A percentile compares a stretch with the other conserved stretches of the same genome.
These are phyloP conservation scores for Drosophila rufa DNA, from an alignment of 1,140 invertebrate genomes.

Conservation along the genomic window DNA sequence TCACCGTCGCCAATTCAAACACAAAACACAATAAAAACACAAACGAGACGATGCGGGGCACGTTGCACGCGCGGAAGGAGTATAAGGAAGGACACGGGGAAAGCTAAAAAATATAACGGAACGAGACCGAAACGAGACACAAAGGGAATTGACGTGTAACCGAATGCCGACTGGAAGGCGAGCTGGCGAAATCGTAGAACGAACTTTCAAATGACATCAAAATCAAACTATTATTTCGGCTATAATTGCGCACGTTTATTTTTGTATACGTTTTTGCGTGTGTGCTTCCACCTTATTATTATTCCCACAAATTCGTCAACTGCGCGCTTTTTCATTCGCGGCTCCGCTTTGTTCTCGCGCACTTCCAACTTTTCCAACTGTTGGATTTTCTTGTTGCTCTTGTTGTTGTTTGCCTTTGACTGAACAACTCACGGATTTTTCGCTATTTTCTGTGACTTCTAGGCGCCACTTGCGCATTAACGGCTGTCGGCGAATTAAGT, in stretches of 20 bases:
- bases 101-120: conserved; percentile 44
- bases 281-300: conserved; percentile 10
- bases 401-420: neutral
- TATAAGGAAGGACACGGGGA: conserved; percentile 35
- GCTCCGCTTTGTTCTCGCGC: conserved; percentile 25
- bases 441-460: conserved; percentile 2
- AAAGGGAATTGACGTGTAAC: conserved; percentile 1
- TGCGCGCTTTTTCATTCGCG: conserved; percentile 1
- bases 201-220: conserved; percentile 18
- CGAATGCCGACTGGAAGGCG: conserved; percentile 13
- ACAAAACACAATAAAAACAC: conserved; percentile 23
- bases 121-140: conserved; percentile 27
- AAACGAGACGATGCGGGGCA: neutral
- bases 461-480: conserved; percentile 10
- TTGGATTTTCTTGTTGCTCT: neutral
- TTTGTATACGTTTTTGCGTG: neutral
- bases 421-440: conserved; percentile 5
- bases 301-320: conserved; percentile 28
- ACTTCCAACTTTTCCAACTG: neutral
- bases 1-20: neutral
- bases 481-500: conserved; percentile 9
- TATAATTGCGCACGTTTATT: conserved; percentile 15
- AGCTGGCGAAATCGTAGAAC: neutral
- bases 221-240: conserved; percentile 19
- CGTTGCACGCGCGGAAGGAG: conserved; percentile 24